phyloP scores from a whole-genome alignment of 1,140 invertebrate species.

The Meloidogyne hapla region DNA sequence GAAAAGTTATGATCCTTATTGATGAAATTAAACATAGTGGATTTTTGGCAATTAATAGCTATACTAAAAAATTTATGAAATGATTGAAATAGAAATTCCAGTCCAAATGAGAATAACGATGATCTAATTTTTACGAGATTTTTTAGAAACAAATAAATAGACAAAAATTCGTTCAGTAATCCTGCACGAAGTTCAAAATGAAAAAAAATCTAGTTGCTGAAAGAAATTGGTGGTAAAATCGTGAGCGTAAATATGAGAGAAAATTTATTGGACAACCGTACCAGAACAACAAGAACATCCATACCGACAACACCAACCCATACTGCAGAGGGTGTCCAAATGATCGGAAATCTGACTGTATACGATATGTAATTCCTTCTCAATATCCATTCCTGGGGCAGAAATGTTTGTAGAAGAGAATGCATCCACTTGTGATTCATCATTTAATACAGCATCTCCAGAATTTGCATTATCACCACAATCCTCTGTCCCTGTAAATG shows the following conservation, averaged over 20 bases:
- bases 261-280: neutral
- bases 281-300: slow-evolving; percentile 7
- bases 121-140: too few species aligned
- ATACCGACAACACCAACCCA: slow-evolving; percentile 19
- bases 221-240: too few species aligned
- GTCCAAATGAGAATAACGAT: too few species aligned
- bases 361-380: slow-evolving; percentile 48
- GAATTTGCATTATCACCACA: neutral
- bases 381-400: slow-evolving; percentile 47
- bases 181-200: too few species aligned
- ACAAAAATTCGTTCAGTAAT: too few species aligned
- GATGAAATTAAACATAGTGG: too few species aligned
- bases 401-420: neutral
- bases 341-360: slow-evolving; percentile 43
- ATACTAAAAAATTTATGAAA: too few species aligned
- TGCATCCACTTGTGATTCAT: slow-evolving; percentile 24
- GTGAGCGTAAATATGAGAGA: too few species aligned
- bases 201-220: too few species aligned
- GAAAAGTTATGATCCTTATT: neutral
- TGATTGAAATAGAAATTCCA: too few species aligned
- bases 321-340: slow-evolving; percentile 35
- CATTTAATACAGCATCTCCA: slow-evolving; percentile 12
- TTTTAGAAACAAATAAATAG: too few species aligned
- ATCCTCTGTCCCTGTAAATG: neutral
- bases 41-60: too few species aligned